Conservation (phyloP, 1,140 invertebrate genomes). For the Tribolium castaneum region DNA sequence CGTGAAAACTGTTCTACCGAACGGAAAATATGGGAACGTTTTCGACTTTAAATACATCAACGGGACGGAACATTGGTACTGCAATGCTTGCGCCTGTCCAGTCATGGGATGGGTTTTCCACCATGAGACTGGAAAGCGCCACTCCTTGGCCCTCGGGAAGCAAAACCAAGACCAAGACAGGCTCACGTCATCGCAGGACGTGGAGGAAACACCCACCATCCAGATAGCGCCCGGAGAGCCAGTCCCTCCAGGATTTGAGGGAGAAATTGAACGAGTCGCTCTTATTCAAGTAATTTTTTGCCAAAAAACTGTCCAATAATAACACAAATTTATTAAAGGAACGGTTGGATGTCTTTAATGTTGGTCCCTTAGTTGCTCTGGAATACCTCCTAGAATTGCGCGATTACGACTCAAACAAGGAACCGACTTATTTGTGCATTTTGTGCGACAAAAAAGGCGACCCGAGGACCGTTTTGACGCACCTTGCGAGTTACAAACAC, state of each 20-base stretch:
- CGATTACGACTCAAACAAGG: conserved; percentile 70
- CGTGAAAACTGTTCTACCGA: conserved; percentile 56
- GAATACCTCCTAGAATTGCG: conserved; percentile 80
- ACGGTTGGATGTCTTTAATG: conserved; percentile 59
- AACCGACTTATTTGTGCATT: conserved; percentile 79
- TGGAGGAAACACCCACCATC: conserved; percentile 49
- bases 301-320: background rate
- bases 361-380: conserved; percentile 67
- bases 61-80: conserved; percentile 61
- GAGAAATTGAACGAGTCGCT: conserved; percentile 68
- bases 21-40: conserved; percentile 57
- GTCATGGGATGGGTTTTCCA: conserved; percentile 61
- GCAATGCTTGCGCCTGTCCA: conserved; percentile 59
- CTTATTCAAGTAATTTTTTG: conserved; percentile 67
- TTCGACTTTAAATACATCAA: conserved; percentile 59
- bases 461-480: conserved; percentile 78
- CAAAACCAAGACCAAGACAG: conserved; percentile 9
- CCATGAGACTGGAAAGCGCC: conserved; percentile 60
- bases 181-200: conserved; percentile 14
- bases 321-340: conserved; percentile 49
- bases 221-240: conserved; percentile 74
- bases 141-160: conserved; percentile 40
- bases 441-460: conserved; percentile 82
- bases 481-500: conserved; percentile 80
- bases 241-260: conserved; percentile 77